Evolutionary conservation across 2,113 vertebrate genomes (phyloP).

Genomic region (Eudyptes chrysolophus): DNA sequence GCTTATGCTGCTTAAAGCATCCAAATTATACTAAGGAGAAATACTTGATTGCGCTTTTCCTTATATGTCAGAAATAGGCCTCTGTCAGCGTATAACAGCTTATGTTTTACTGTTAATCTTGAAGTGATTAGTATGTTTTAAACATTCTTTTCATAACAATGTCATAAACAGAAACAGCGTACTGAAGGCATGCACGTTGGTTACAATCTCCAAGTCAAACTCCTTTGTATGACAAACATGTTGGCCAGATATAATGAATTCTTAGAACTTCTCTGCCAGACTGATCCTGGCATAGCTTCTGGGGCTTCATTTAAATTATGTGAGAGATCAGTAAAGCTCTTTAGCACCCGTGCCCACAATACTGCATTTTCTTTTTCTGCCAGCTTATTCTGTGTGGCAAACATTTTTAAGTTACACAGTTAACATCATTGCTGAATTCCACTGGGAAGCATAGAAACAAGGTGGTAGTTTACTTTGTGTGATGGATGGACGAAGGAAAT

Average conservation of each 20-base stretch:
- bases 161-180: neutral
- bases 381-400: neutral
- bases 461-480: neutral
- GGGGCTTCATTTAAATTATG: neutral
- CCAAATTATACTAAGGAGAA: neutral
- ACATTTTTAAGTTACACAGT: neutral
- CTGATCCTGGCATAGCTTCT: neutral
- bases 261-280: neutral
- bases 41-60: neutral
- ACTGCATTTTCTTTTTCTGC: neutral
- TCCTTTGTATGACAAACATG: neutral
- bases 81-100: neutral
- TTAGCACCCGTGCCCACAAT: neutral
- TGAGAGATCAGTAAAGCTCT: neutral
- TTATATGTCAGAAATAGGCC: neutral
- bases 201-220: neutral
- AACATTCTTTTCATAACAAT: neutral
- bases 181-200: neutral
- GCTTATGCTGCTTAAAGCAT: neutral
- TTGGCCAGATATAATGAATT: neutral
- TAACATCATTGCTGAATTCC: neutral
- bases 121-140: neutral
- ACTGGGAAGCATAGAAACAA: neutral
- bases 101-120: neutral
- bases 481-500: neutral